A percentile compares a stretch with the other conserved stretches of the same genome.
These are phyloP conservation scores for Mirza zaza DNA, from an alignment of 2,113 vertebrate genomes.

Conservation along the genomic window DNA sequence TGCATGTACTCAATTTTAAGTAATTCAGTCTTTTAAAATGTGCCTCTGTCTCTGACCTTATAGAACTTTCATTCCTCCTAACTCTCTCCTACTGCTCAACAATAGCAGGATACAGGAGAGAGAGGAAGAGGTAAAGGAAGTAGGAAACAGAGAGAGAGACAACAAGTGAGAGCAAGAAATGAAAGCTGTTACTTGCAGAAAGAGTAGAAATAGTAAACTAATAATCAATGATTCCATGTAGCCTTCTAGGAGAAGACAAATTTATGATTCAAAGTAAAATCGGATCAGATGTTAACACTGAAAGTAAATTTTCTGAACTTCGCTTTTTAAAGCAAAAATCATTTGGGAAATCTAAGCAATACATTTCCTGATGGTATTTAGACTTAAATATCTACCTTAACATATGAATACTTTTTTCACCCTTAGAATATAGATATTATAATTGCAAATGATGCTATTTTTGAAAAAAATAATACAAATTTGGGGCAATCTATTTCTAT, in stretches of 20 bases:
- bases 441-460: neutral
- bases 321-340: neutral
- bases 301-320: neutral
- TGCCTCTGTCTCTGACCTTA: neutral
- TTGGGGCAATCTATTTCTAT: neutral
- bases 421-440: neutral
- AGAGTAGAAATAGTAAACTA: neutral
- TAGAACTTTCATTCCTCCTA: neutral
- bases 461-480: neutral
- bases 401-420: neutral
- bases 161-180: neutral
- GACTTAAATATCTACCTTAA: neutral
- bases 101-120: neutral
- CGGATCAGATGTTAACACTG: neutral
- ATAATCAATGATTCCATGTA: neutral
- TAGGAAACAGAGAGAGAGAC: neutral
- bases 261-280: neutral
- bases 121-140: neutral
- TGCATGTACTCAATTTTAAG: constrained; percentile 50
- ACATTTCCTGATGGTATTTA: neutral
- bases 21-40: constrained; percentile 28
- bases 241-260: neutral
- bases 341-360: neutral
- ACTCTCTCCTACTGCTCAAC: neutral
- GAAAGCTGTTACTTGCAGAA: neutral